Percentiles rank a stretch among this genome's conserved stretches.
Conservation (phyloP, 1,140 invertebrate species). For the Drosophila melanica region DNA sequence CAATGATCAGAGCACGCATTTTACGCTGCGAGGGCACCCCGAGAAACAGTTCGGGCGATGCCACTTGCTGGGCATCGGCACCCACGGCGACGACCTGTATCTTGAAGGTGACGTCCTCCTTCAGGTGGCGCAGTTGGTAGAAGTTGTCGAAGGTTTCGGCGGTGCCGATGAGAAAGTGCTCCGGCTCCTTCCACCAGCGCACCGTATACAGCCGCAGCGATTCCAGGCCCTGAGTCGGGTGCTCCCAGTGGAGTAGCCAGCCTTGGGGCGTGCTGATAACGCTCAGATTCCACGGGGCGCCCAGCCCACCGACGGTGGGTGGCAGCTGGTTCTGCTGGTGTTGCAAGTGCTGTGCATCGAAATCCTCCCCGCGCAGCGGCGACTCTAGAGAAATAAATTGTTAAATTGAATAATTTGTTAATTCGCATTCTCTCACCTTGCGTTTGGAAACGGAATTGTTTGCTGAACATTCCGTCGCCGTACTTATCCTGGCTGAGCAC, state of each 20-base stretch:
- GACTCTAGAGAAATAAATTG: too few species aligned
- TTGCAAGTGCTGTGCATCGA: constrained; percentile 56
- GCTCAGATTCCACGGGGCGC: constrained; percentile 88
- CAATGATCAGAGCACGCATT: constrained; percentile 87
- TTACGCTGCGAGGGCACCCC: constrained; percentile 87
- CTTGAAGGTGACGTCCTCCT: constrained; percentile 88
- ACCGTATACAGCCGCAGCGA: constrained; percentile 86
- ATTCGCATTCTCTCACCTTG: constrained; percentile 86
- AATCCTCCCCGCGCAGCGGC: constrained; percentile 45
- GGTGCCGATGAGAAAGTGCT: constrained; percentile 86
- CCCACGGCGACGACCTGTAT: constrained; percentile 88
- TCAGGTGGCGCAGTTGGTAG: constrained; percentile 87
- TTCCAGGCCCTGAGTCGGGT: constrained; percentile 87
- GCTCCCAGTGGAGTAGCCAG: constrained; percentile 90
- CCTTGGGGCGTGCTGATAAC: constrained; percentile 85
- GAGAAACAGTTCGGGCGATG: constrained; percentile 86
- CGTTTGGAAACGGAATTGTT: constrained; percentile 91
- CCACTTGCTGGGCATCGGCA: constrained; percentile 85
- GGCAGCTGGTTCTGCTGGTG: constrained; percentile 52
- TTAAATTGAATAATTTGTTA: neutral
- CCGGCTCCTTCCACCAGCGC: constrained; percentile 86
- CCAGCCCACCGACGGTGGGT: constrained; percentile 83
- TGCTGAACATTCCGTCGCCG: constrained; percentile 96
- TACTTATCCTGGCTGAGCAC: constrained; percentile 93
- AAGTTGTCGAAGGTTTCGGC: constrained; percentile 87